Conservation (phyloP, 2,113 vertebrate species). For the Mustela nigripes region DNA sequence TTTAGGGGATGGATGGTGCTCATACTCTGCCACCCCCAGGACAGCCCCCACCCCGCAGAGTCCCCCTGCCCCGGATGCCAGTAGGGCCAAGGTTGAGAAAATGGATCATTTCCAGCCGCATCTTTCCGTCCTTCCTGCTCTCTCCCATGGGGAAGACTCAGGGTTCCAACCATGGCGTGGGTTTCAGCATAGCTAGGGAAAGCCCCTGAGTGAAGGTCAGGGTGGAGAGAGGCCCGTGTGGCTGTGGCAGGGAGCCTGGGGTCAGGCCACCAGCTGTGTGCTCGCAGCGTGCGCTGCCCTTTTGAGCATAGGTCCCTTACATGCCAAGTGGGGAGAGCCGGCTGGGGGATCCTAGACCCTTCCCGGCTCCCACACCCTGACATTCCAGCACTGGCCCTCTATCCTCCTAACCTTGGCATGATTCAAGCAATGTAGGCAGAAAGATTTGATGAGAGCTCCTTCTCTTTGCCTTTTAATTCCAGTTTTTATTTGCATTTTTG, state of each 20-base stretch:
- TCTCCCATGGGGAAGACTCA: no score
- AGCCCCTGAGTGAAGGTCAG: neutral
- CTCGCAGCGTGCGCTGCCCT: neutral
- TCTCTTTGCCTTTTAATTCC: neutral
- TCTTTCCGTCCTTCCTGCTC: neutral
- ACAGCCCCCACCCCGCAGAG: neutral
- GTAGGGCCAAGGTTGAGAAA: neutral
- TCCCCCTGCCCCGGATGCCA: rapidly evolving
- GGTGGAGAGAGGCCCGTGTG: rapidly evolving
- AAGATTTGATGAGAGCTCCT: neutral
- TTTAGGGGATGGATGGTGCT: neutral
- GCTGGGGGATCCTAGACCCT: neutral
- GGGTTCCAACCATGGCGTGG: neutral
- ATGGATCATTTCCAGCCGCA: neutral
- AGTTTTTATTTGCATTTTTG: slow-evolving; percentile 12
- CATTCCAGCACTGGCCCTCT: neutral
- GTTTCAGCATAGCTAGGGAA: neutral
- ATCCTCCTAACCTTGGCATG: neutral
- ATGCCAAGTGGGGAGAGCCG: neutral
- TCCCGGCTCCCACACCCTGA: neutral
- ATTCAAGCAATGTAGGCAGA: neutral
- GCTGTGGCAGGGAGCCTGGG: rapidly evolving
- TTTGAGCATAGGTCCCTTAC: neutral
- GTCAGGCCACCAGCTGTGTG: neutral
- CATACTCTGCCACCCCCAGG: neutral